A percentile compares a stretch with the other conserved stretches of the same genome.
Conservation (phyloP, 2,888 invertebrate species). For the Lingula anatina region DNA sequence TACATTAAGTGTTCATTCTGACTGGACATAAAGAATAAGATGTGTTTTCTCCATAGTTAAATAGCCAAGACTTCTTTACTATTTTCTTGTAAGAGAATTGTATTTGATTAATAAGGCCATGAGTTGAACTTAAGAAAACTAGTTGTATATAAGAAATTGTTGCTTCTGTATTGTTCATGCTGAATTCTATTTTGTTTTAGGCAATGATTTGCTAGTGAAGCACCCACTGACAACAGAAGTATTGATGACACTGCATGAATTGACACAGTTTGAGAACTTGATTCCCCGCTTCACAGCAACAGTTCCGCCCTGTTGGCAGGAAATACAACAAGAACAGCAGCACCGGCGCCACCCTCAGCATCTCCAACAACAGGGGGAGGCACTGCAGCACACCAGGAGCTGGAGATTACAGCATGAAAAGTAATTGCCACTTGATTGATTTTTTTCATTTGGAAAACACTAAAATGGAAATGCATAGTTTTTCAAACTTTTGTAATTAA, state of each 20-base stretch:
- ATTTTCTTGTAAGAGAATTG: too few relatives aligned
- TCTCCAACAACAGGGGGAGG: slow-evolving; percentile 63
- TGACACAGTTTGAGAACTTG: slow-evolving; percentile 72
- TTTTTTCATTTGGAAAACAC: too few relatives aligned
- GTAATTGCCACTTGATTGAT: slow-evolving; percentile 52
- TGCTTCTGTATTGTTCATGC: too few relatives aligned
- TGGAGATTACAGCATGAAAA: slow-evolving; percentile 85
- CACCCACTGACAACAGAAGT: slow-evolving; percentile 58
- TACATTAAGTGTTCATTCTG: too few relatives aligned
- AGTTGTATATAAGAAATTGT: too few relatives aligned
- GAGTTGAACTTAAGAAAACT: too few relatives aligned
- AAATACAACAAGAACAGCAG: slow-evolving; percentile 84
- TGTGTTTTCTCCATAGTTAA: too few relatives aligned
- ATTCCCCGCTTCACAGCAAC: slow-evolving; percentile 75
- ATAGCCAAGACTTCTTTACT: too few relatives aligned
- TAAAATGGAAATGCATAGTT: too few relatives aligned
- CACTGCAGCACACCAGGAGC: slow-evolving; percentile 72
- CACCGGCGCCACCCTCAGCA: slow-evolving; percentile 83
- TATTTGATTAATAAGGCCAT: too few relatives aligned
- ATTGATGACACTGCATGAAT: slow-evolving; percentile 65
- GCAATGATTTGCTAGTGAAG: slow-evolving; percentile 45
- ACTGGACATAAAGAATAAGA: too few relatives aligned
- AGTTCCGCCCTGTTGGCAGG: slow-evolving; percentile 89
- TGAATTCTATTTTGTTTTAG: too few relatives aligned
- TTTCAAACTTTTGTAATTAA: background rate